phyloP scores from a whole-genome alignment of 2,797 vertebrate genomes.

The Danio tinwini region DNA sequence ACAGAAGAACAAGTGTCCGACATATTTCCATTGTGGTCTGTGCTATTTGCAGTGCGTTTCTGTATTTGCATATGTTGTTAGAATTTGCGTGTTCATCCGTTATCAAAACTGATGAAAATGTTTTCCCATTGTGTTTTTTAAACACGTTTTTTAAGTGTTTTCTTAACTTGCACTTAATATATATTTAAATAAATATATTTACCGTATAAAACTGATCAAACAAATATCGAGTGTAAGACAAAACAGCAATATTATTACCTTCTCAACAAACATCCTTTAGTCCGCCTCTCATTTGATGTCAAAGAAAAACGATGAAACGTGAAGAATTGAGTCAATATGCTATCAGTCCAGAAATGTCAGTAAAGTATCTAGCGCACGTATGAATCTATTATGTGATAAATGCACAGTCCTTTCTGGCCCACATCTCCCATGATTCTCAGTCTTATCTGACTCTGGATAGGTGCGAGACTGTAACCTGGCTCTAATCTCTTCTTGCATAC shows the following conservation, averaged over 20 bases:
- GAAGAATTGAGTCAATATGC: conserved; percentile 24
- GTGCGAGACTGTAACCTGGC: conserved; percentile 28
- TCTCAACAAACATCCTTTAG: not conserved
- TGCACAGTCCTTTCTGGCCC: conserved; percentile 1
- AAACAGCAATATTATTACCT: not conserved
- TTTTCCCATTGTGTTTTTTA: too few species aligned
- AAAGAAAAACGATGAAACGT: not conserved
- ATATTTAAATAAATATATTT: too few species aligned
- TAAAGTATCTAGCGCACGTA: conserved; percentile 29
- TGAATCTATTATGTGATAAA: conserved; percentile 32
- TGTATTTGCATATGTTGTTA: too few species aligned
- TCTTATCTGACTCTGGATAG: conserved; percentile 37
- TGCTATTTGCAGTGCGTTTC: too few species aligned
- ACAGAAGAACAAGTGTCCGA: too few species aligned
- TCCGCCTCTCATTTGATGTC: conserved; percentile 11
- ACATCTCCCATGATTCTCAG: conserved; percentile 15
- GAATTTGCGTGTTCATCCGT: too few species aligned
- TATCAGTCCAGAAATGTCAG: conserved; percentile 42
- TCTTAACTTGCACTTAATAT: too few species aligned
- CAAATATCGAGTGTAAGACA: not conserved
- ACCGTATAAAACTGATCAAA: too few species aligned
- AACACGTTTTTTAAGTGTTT: too few species aligned
- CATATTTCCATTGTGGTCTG: too few species aligned
- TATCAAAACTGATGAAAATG: too few species aligned
- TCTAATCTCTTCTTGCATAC: conserved; percentile 43